Percentiles rank a stretch among this genome's conserved stretches.
Conservation (phyloP, 2,113 vertebrate species). For the Phrynosoma platyrhinos region DNA sequence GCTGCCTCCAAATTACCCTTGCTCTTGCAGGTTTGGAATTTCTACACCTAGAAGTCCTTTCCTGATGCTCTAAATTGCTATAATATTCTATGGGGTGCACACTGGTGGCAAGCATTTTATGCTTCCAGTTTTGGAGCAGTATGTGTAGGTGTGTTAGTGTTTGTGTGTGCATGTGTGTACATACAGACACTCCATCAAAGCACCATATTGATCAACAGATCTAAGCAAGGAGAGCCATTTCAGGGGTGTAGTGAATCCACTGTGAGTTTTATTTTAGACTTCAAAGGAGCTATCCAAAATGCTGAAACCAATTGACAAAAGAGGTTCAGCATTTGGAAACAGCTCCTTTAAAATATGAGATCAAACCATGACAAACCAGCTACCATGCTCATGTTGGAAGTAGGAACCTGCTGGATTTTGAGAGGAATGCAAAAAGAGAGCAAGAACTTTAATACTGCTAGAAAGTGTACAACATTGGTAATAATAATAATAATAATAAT, state of each 20-base stretch:
- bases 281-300: no score
- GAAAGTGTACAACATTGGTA: not conserved
- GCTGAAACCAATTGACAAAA: no score
- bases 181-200: not conserved
- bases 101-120: not conserved
- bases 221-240: no score
- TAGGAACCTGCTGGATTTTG: not conserved
- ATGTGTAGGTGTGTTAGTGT: not conserved
- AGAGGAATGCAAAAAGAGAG: not conserved
- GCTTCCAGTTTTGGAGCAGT: not conserved
- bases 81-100: not conserved
- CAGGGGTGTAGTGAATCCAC: no score
- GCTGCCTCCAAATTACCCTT: constrained; percentile 19
- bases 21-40: constrained; percentile 14
- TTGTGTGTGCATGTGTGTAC: not conserved
- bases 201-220: not conserved
- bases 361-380: not conserved
- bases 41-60: not conserved
- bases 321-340: no score
- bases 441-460: not conserved
- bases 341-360: not conserved
- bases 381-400: not conserved
- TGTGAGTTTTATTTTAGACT: no score
- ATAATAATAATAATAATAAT: no score
- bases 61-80: not conserved